These are phyloP conservation scores for Lithobates pipiens DNA, from an alignment of 2,797 vertebrate species.

Conservation along the genomic window DNA sequence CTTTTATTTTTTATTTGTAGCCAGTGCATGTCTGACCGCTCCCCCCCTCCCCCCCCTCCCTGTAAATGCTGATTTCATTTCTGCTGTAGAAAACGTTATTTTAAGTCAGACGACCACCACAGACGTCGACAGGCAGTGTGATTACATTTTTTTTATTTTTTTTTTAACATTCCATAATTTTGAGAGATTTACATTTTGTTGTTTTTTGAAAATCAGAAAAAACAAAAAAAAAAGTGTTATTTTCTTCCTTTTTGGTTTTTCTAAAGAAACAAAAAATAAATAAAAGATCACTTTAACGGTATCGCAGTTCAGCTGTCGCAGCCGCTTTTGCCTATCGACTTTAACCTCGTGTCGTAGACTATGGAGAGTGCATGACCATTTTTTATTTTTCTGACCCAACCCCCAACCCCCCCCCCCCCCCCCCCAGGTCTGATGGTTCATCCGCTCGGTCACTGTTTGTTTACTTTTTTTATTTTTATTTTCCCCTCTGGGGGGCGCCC, in stretches of 20 bases:
- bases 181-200: background rate
- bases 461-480: background rate
- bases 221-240: background rate
- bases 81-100: background rate
- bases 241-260: background rate
- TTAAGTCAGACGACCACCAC: background rate
- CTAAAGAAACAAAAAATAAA: background rate
- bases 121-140: slow-evolving; percentile 2
- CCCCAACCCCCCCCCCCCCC: too few relatives aligned
- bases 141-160: background rate
- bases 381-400: background rate
- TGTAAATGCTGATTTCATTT: slow-evolving; percentile 17
- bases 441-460: background rate
- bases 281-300: background rate
- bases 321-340: background rate
- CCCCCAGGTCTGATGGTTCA: background rate
- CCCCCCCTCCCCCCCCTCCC: background rate
- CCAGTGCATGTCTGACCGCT: slow-evolving; percentile 41
- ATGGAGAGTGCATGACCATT: slow-evolving; percentile 19
- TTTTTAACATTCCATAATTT: slow-evolving; percentile 40
- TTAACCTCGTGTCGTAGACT: slow-evolving; percentile 5
- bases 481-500: too few relatives aligned
- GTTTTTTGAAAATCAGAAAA: background rate
- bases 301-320: background rate
- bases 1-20: background rate